Evolutionary conservation across 53 echinoderm and acorn worm species (phyloP), one percentile per base, ranked within the genome.

Genomic region (Luidia sarsii): DNA sequence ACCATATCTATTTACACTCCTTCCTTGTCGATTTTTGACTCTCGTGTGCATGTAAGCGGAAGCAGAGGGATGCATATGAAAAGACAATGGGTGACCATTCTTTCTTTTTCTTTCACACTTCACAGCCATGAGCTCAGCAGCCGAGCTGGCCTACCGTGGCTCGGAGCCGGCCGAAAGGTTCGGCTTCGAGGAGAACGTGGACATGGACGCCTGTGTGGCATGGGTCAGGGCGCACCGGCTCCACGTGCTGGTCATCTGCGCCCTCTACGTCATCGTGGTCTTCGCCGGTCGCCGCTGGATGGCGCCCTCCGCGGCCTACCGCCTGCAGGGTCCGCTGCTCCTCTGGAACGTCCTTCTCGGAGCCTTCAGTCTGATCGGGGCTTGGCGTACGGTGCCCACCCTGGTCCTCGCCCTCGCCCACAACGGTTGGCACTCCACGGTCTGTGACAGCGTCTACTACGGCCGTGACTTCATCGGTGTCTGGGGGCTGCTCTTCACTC

Each of bases 401-500:
- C 57, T 89, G 56, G 10, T 79, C 8, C 46, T 29, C 0, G 79
- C 68, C 8, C 20, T 86, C 18, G 29, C 68, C 31, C 13, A 63
- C 16, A 79, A 92, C 48, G 93, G 93, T 8, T 89, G 85, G 82
- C 79, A 72, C 49, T 67, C 83, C 4, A 82, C 86, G 1, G 83
- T 86, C 33, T 92, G 93, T 35, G 66, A 90, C 43, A 79, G 53
- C 39, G 71, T 77, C 24, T 89, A 89, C 64, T 89, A 79, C 83
- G 45, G 50, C 53, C 39, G 57, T 10, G 80, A 86, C 37, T 92
- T 82, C 66, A 39, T 89, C 23, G 85, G 80, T 23, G 70, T 92
- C 30, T 92, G 93, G 93, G 86, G 89, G 4, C 31, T 87, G 13
- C 57, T 90, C 45, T 97, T 97, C 70, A 74, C 84, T 50, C 71